phyloP scores from a whole-genome alignment of 1,140 invertebrate genomes.

The Drosophila setifemur region DNA sequence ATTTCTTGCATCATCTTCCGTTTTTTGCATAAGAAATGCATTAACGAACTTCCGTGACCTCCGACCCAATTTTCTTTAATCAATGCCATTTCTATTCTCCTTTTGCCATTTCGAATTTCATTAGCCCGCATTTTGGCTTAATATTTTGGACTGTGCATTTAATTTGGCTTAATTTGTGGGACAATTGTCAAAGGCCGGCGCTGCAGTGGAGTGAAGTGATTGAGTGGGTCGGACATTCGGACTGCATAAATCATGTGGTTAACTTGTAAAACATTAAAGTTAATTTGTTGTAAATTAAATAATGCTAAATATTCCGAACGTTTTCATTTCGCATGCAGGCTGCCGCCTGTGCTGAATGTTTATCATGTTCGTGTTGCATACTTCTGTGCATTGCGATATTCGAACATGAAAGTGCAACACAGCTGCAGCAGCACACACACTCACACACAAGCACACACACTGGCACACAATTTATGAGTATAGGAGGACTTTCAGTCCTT shows the following conservation, averaged over 20 bases:
- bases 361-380: slow-evolving; percentile 51
- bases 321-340: slow-evolving; percentile 23
- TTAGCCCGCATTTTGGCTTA: slow-evolving; percentile 4
- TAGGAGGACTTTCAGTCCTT: slow-evolving; percentile 35
- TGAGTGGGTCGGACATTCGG: slow-evolving; percentile 19
- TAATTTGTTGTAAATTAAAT: slow-evolving; percentile 79
- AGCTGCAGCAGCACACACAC: slow-evolving; percentile 53
- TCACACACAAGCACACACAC: no score
- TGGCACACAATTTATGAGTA: slow-evolving; percentile 4
- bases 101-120: slow-evolving; percentile 27
- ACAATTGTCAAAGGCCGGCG: slow-evolving; percentile 43
- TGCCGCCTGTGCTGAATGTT: slow-evolving; percentile 34
- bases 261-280: slow-evolving; percentile 68
- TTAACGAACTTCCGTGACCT: no score
- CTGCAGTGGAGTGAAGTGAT: slow-evolving; percentile 8
- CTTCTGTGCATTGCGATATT: slow-evolving; percentile 53
- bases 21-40: no score
- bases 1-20: no score
- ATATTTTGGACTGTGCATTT: slow-evolving; percentile 44
- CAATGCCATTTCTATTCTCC: slow-evolving; percentile 30
- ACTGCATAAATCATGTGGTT: slow-evolving; percentile 74
- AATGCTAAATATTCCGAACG: slow-evolving; percentile 58
- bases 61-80: slow-evolving; percentile 17
- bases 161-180: slow-evolving; percentile 70
- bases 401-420: slow-evolving; percentile 48